Evolutionary conservation across 2,113 vertebrate species (phyloP), one percentile per base, ranked within the genome.

Genomic region (Leucopsar rothschildi): DNA sequence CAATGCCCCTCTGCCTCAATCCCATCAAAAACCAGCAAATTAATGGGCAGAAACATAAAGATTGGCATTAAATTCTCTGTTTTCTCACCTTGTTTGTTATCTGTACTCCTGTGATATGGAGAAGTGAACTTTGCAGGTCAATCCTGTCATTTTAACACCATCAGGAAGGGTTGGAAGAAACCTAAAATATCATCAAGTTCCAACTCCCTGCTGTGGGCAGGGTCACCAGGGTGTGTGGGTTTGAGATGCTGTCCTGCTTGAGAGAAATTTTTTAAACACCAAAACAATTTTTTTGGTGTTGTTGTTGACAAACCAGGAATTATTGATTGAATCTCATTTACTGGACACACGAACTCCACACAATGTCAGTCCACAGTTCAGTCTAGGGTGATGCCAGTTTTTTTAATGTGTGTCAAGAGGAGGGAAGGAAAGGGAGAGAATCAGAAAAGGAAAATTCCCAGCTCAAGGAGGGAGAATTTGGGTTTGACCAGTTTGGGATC

Each of bases 391-490:
- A 39, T 19, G 29, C 4, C 9, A 6, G 27, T 15, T 52, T 63
- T 33, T 69, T 37, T 53, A 11, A 0, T 8, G 4, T 0, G 0
- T 21, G 37, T 20, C 19, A 82, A 53, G 56, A 86, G 44, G 2
- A 1, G 5, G n/a, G 28, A 81, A 90, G 19, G n/a, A 77, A 72
- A 6, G 6, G 4, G 22, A 44, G 42, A 35, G 27, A 55, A 69
- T 40, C 10, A 53, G 33, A 59, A 63, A 40, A 40, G 2, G 9
- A 19, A 5, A 40, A 68, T 14, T 59, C 19, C 22, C n/a, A 56
- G 8, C 20, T 78, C 2, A 3, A 52, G 50, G 12, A 61, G 17
- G 60, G 31, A 87, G n/a, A 29, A 44, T 40, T 9, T 4, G 3
- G 2, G 19, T 84, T 73, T 56, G 35, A 42, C 12, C 40, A 52